These are phyloP conservation scores for Catalaphyllia jardinei DNA, from an alignment of 64 coral and sea anemone species.

Conservation along the genomic window DNA sequence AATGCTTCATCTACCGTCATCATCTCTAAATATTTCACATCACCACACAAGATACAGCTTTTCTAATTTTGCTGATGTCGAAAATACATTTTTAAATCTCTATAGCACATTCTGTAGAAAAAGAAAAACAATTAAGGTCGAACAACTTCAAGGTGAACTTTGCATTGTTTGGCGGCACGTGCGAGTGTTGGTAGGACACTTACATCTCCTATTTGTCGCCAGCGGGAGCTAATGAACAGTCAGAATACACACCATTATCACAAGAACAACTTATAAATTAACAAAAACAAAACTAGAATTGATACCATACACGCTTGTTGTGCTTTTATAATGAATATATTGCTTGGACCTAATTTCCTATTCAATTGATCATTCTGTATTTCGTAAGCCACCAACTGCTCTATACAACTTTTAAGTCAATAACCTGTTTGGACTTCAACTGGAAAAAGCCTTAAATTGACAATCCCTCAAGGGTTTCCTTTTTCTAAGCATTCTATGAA, in stretches of 20 bases:
- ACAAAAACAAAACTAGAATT: slow-evolving; percentile 19
- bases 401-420: not conserved
- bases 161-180: slow-evolving; percentile 3
- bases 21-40: too few relatives aligned
- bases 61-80: too few relatives aligned
- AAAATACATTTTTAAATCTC: not conserved
- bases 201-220: not conserved
- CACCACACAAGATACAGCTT: too few relatives aligned
- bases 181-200: not conserved
- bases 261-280: slow-evolving; percentile 54
- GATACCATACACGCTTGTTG: slow-evolving; percentile 15
- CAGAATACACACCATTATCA: slow-evolving; percentile 28
- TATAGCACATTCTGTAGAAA: not conserved
- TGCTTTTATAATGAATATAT: slow-evolving; percentile 35
- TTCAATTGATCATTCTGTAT: slow-evolving; percentile 24
- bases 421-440: not conserved
- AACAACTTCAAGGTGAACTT: not conserved
- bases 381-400: slow-evolving; percentile 26
- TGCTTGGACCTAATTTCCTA: not conserved
- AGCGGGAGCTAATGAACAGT: slow-evolving; percentile 32
- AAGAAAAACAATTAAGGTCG: not conserved
- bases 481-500: not conserved
- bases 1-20: too few relatives aligned
- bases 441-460: not conserved
- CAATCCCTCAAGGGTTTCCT: not conserved